These are phyloP conservation scores for Butorides virescens DNA, from an alignment of 2,113 vertebrate species.

Conservation along the genomic window DNA sequence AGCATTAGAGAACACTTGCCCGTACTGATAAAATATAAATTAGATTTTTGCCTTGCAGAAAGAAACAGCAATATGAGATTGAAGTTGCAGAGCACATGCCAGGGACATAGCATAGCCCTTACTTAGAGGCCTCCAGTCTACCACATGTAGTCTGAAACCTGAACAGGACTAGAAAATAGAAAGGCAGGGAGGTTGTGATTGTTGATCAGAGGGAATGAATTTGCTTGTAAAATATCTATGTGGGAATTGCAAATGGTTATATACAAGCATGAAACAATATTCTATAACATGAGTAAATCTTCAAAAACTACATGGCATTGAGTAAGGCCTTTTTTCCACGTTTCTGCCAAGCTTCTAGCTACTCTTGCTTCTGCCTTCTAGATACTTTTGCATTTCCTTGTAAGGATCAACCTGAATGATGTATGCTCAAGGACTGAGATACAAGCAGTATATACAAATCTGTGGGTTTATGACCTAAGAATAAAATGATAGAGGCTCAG, in stretches of 20 bases:
- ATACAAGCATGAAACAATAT: not conserved
- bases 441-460: not conserved
- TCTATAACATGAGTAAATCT: not conserved
- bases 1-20: not conserved
- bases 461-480: not conserved
- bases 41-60: not conserved
- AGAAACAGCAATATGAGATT: not conserved
- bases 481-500: not conserved
- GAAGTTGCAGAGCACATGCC: not conserved
- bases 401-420: not conserved
- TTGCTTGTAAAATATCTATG: not conserved
- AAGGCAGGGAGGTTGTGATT: not conserved
- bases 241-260: not conserved
- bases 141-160: not conserved
- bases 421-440: not conserved
- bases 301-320: not conserved
- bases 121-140: not conserved
- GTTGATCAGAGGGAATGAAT: not conserved
- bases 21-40: not conserved
- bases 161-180: not conserved
- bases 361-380: not conserved
- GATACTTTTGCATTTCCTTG: not conserved
- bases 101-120: not conserved
- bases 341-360: not conserved
- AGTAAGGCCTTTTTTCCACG: not conserved